Conservation (phyloP, 2,888 invertebrate genomes). For the Lacanobia oleracea region DNA sequence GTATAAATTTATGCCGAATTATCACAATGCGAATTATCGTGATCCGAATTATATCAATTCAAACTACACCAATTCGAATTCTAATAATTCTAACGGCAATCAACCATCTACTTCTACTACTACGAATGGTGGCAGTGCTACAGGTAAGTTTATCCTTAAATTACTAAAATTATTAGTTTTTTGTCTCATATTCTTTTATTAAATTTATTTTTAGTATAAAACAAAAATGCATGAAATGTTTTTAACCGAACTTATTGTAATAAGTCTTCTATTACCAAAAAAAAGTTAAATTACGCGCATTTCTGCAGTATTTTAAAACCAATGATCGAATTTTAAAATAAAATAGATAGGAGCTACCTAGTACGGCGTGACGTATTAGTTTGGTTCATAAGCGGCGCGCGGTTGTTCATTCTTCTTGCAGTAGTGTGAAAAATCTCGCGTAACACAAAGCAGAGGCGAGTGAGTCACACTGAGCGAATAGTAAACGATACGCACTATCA, state of each 20-base stretch:
- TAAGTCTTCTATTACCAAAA: too few relatives aligned
- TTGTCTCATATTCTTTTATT: neutral
- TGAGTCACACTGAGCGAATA: conserved; percentile 60
- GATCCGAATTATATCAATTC: neutral
- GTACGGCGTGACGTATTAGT: neutral
- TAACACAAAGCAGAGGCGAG: conserved; percentile 62
- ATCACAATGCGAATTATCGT: neutral
- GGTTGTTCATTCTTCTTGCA: conserved; percentile 19
- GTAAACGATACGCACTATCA: conserved; percentile 59
- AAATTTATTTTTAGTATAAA: neutral
- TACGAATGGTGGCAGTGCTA: neutral
- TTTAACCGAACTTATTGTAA: too few relatives aligned
- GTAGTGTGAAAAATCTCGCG: conserved; percentile 47
- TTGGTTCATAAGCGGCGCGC: conserved; percentile 1
- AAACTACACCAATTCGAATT: conserved; percentile 3
- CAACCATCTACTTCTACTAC: neutral
- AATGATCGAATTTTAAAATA: neutral
- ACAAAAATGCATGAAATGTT: neutral
- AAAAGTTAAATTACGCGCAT: neutral
- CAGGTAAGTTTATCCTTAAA: conserved; percentile 22
- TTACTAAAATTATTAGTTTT: too few relatives aligned
- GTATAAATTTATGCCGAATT: neutral
- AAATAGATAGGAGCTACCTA: too few relatives aligned
- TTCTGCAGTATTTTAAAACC: neutral
- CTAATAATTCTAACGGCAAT: neutral